Base-by-base conservation (phyloP, 2,888 invertebrate species). In the Eristalinus aeneus region DNA sequence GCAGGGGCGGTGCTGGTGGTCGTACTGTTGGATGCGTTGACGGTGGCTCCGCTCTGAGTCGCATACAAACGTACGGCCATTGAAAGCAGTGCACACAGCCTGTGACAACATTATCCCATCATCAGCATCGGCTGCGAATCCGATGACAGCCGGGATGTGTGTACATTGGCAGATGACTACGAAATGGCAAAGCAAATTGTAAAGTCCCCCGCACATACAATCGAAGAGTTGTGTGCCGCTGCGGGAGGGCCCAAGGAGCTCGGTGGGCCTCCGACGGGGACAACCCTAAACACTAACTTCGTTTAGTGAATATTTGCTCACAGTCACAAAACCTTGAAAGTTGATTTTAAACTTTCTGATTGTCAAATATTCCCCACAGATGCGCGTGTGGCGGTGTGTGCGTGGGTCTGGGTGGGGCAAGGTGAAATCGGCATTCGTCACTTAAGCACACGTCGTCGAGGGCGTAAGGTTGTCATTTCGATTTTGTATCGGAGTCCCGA, bases 261-360 rank as follows among this genome's bases (percentile, higher is more conserved):
- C 20, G 10, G 16, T 72, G 65, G 78, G 64, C 65, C 78, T 53
- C 32, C 71, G 20, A 60, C 72, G 34, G 65, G 72, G 65, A 65
- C 65, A 60, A 72, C 72, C 72, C 72, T 72, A 60, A 72, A 73
- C 64, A 79, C 72, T 67, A 72, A 79, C 78, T 73, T 79, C 65
- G 58, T 79, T 81, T 75, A 60, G 69, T 68, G 56, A 65, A 69
- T 72, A 79, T 84, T 84, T 84, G 71, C 39, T 79, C 53, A 32
- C 32, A 74, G 68, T 75, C 69, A 75, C 73, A 74, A 65, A 80
- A 64, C 68, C 74, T 68, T 69, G 63, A 80, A 68, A 79, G 79
- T 79, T 74, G 64, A 79, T 68, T 73, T 79, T 69, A 74, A 84
- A 84, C 79, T 79, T 79, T 79, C 65, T 84, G 74, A 79, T 79